These are phyloP conservation scores for Isurus oxyrinchus DNA, from an alignment of 2,113 vertebrate species.

Conservation along the genomic window DNA sequence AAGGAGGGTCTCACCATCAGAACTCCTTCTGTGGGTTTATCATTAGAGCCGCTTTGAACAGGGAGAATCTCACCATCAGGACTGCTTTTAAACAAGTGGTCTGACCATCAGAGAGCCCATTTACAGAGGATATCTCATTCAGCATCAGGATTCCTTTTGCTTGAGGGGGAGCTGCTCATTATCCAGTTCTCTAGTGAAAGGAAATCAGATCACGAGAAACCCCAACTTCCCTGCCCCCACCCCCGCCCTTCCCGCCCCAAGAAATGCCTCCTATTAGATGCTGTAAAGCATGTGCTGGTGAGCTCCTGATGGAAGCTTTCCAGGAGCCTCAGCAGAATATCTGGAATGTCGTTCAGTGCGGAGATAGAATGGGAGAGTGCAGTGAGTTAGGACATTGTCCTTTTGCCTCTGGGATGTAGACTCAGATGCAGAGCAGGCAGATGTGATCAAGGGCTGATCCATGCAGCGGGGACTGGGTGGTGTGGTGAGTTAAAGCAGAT, in stretches of 20 bases:
- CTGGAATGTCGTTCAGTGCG: neutral
- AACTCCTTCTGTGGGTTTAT: neutral
- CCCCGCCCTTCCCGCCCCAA: no score
- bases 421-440: neutral
- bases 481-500: neutral
- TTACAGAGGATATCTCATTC: neutral
- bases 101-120: neutral
- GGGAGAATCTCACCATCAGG: neutral
- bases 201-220: no score
- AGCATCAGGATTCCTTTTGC: neutral
- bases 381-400: neutral
- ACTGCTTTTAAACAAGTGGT: neutral
- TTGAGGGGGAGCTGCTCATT: neutral
- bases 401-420: neutral
- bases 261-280: neutral
- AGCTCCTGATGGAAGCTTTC: neutral
- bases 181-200: neutral
- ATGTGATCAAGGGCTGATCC: neutral
- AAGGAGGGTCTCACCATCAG: neutral
- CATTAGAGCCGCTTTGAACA: neutral
- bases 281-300: neutral
- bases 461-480: neutral
- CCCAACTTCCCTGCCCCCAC: no score
- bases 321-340: neutral
- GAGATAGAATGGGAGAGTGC: no score